These are phyloP conservation scores for Graphium colonna DNA, from an alignment of 2,888 invertebrate genomes.

Conservation along the genomic window DNA sequence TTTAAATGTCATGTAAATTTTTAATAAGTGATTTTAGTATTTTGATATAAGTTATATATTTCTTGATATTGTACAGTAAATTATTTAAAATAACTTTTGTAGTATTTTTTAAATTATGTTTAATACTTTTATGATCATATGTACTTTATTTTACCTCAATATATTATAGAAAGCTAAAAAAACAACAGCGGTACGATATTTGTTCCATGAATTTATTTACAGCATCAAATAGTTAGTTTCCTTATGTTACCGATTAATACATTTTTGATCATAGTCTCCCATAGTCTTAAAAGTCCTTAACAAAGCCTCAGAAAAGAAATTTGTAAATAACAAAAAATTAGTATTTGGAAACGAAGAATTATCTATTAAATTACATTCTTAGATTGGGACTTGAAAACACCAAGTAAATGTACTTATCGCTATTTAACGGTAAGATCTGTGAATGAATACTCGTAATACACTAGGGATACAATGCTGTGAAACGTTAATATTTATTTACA, in stretches of 20 bases:
- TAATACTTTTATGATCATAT: no score
- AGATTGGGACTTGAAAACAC: conserved; percentile 62
- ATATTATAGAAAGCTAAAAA: not conserved
- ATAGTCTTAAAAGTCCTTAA: conserved; percentile 8
- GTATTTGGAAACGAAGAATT: conserved; percentile 28
- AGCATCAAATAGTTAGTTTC: conserved; percentile 35
- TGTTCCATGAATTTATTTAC: conserved; percentile 63
- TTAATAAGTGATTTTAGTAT: no score
- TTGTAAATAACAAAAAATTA: conserved; percentile 14
- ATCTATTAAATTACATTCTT: conserved; percentile 50
- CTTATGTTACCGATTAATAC: conserved; percentile 22
- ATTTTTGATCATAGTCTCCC: conserved; percentile 22
- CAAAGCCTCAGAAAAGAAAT: conserved; percentile 12
- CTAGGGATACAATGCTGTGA: conserved; percentile 10
- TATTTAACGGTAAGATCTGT: conserved; percentile 28
- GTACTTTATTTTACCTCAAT: no score
- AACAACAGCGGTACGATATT: conserved; percentile 36
- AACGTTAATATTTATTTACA: conserved; percentile 19
- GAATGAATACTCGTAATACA: conserved; percentile 20
- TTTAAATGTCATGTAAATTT: not conserved
- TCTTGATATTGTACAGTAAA: conserved; percentile 53
- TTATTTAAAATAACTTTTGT: conserved; percentile 40
- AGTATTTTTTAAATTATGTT: no score
- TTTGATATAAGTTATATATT: not conserved
- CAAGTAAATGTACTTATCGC: conserved; percentile 39